Base-by-base conservation (phyloP, 92 coral and sea anemone species). In the Porites lobata region DNA sequence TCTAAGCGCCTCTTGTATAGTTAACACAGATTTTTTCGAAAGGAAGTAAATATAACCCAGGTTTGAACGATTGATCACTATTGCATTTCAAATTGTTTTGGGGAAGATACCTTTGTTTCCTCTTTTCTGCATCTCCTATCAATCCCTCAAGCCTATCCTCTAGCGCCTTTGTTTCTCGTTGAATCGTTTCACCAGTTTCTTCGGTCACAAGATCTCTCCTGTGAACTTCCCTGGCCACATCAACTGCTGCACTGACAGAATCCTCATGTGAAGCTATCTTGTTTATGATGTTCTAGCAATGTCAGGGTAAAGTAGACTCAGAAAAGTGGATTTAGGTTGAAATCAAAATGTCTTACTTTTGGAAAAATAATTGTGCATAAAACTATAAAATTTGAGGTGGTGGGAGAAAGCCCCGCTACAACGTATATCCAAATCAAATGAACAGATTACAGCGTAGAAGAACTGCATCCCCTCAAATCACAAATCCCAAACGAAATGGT, bases 191-290 rank as follows among this genome's bases (percentile, higher is more conserved):
- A 14, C 80, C 87, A 21, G 87, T 73, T 47, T 84, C 87, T 13
- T 73, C 87, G 1, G 79, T 75, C 7, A 84, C 87, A 14, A 84
- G 87, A 75, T 84, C 74, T 53, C 87, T 74, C 20, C 87, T 53
- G 63, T 84, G 87, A 64, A 84, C 87, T 47, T 84, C 87, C 50
- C 87, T 73, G 11, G 80, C 87, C 1, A 84, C 87, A 72, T 84
- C 87, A 18, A 84, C 87, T 13, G 87, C 87, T 10, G 74, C 80
- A 50, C 75, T 63, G 17, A 84, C 87, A 26, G 87, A 73, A 65
- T n/a, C 81, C 26, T 84, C 87, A 22, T 65, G 76, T 10, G 87
- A 63, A 50, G 67, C 65, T 52, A 84, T 84, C 52, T 74, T 73
- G 69, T 75, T 52, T 80, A 84, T 74, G 65, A 84, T 73, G 62